phyloP scores from a whole-genome alignment of 2,797 vertebrate species.

The Xenentodon cancila region DNA sequence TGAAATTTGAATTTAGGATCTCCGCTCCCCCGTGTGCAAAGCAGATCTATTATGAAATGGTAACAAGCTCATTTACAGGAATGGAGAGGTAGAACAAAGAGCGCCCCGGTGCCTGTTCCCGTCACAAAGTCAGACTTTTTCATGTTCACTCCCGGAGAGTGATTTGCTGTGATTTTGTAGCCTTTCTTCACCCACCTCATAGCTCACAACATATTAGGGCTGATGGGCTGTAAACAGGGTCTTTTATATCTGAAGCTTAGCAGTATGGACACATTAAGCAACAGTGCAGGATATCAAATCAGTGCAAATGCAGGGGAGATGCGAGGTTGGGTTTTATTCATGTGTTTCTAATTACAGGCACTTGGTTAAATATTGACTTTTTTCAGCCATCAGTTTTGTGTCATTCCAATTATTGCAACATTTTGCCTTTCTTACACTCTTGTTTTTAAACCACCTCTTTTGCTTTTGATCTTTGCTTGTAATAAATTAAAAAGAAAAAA shows the following conservation, averaged over 20 bases:
- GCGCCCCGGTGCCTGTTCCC: constrained; percentile 43
- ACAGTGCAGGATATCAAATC: constrained; percentile 39
- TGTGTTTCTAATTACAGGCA: constrained; percentile 38
- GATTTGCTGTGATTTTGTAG: constrained; percentile 73
- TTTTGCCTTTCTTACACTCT: constrained; percentile 5
- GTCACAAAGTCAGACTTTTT: constrained; percentile 67
- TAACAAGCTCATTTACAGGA: constrained; percentile 76
- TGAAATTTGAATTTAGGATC: constrained; percentile 53
- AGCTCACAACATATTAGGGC: constrained; percentile 67
- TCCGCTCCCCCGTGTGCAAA: constrained; percentile 54
- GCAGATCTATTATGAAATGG: constrained; percentile 71
- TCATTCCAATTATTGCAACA: constrained; percentile 32
- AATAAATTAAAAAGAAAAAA: constrained; percentile 27
- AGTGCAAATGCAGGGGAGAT: constrained; percentile 35
- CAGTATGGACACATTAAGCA: constrained; percentile 41
- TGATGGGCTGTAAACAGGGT: constrained; percentile 69
- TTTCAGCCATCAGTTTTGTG: constrained; percentile 29
- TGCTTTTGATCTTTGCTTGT: constrained; percentile 42
- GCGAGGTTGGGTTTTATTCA: constrained; percentile 24
- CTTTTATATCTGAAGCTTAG: constrained; percentile 54
- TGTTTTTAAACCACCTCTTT: constrained; percentile 29
- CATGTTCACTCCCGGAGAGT: constrained; percentile 67
- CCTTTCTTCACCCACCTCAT: constrained; percentile 68
- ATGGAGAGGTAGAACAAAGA: constrained; percentile 72
- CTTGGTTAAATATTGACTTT: constrained; percentile 26